Conservation (phyloP, 2,888 invertebrate genomes). For the Troglohyphantes excavatus region DNA sequence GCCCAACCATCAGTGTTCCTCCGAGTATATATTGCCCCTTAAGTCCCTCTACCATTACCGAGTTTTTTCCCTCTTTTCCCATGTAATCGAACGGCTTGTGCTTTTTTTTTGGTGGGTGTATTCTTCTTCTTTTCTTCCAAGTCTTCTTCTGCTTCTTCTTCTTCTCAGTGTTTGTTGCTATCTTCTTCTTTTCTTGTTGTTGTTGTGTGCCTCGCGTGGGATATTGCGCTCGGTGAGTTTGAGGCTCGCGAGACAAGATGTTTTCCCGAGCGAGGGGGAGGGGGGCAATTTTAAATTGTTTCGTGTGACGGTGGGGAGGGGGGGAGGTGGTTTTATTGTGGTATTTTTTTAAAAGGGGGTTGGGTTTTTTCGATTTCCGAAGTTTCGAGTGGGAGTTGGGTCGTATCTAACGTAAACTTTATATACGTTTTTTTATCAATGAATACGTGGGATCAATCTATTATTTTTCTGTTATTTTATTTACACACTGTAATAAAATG, state of each 20-base stretch:
- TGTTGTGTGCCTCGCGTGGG: neutral
- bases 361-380: neutral
- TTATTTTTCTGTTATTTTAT: too few species aligned
- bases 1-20: constrained; percentile 28
- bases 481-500: too few species aligned
- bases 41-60: neutral
- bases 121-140: neutral
- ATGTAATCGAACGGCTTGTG: neutral
- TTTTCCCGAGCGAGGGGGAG: neutral
- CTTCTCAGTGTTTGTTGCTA: neutral
- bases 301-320: neutral
- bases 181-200: neutral
- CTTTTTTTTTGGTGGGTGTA: neutral
- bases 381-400: neutral
- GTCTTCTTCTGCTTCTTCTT: neutral
- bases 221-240: constrained; percentile 26
- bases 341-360: neutral
- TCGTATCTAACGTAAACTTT: neutral
- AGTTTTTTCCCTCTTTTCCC: neutral
- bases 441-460: too few species aligned
- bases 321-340: neutral
- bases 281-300: constrained; percentile 29
- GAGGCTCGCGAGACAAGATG: constrained; percentile 3
- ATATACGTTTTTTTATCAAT: neutral
- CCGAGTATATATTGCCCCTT: constrained; percentile 60